Conservation (phyloP, 2,113 vertebrate genomes). For the Pteruthius melanotis region DNA sequence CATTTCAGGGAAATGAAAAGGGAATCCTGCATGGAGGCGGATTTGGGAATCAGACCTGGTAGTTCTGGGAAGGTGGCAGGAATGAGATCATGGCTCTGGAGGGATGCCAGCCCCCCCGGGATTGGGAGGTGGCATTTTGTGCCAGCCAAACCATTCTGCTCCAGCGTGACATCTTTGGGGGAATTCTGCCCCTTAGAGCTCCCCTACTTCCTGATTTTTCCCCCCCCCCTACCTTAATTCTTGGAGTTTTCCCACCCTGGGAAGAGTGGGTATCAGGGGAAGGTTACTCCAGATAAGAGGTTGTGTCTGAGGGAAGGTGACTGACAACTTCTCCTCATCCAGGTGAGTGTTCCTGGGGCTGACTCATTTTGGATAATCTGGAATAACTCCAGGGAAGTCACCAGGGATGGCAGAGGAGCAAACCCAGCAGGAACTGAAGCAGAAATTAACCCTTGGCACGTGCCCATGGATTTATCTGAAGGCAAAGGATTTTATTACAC, state of each 20-base stretch:
- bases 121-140: neutral
- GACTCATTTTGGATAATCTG: neutral
- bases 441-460: conserved; percentile 41
- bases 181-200: neutral
- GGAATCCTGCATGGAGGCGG: neutral
- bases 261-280: neutral
- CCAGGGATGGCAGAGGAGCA: neutral
- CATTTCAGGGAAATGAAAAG: neutral
- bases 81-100: neutral
- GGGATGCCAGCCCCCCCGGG: neutral
- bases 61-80: neutral
- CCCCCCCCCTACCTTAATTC: neutral
- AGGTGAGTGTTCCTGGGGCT: neutral
- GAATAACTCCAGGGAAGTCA: neutral
- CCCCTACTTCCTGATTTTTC: neutral
- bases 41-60: neutral
- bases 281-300: neutral
- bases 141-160: neutral
- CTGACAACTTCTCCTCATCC: neutral
- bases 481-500: conserved; percentile 39
- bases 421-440: neutral
- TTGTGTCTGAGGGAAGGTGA: neutral
- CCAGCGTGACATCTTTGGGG: fast-evolving
- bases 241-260: neutral
- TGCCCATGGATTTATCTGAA: conserved; percentile 20